Evolutionary conservation across 2,113 vertebrate genomes (phyloP).

Genomic region (Bos taurus): DNA sequence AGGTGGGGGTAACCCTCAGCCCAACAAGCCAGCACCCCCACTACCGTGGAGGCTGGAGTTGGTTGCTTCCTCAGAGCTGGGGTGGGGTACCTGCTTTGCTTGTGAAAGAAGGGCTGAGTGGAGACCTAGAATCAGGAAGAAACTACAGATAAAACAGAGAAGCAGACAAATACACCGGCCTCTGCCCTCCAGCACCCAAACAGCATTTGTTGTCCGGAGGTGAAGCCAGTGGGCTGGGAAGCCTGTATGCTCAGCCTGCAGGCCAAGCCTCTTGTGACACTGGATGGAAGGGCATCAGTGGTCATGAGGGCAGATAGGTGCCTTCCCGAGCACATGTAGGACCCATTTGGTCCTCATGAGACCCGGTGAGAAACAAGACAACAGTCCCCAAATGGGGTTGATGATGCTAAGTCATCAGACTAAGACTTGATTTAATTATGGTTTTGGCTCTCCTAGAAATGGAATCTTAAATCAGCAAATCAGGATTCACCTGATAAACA

Average conservation of each 20-base stretch:
- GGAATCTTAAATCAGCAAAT: too few relatives aligned
- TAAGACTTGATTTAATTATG: too few relatives aligned
- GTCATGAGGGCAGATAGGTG: not conserved
- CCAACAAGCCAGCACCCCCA: not conserved
- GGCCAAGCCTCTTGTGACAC: not conserved
- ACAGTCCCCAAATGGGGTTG: too few relatives aligned
- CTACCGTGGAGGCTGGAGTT: fast-evolving
- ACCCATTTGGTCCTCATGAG: not conserved
- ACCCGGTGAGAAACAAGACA: not conserved
- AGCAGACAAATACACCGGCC: fast-evolving
- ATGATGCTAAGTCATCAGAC: not conserved
- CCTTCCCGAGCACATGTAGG: not conserved
- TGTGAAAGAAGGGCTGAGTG: fast-evolving
- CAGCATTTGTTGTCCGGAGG: fast-evolving
- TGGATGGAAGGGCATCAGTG: not conserved
- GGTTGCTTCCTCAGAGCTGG: not conserved
- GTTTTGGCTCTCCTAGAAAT: not conserved
- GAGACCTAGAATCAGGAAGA: not conserved
- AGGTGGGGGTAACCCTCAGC: not conserved
- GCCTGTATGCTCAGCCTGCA: not conserved
- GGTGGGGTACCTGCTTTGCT: not conserved
- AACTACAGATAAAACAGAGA: not conserved
- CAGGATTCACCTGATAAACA: too few relatives aligned
- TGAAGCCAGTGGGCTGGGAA: not conserved
- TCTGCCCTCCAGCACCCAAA: not conserved